These are phyloP conservation scores for Jacana jacana DNA, from an alignment of 2,113 vertebrate species.

Conservation along the genomic window DNA sequence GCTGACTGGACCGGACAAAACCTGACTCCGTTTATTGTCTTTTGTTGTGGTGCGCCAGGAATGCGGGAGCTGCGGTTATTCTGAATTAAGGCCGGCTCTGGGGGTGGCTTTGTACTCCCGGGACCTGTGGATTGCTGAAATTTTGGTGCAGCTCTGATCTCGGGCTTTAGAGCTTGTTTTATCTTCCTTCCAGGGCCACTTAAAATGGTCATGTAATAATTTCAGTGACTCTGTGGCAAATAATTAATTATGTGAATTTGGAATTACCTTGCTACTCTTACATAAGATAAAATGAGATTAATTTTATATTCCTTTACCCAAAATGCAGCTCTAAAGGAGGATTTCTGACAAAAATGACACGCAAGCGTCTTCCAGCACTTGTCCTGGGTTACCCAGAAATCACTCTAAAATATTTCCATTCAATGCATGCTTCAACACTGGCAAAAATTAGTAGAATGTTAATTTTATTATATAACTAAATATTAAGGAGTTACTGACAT, in stretches of 20 bases:
- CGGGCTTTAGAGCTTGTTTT: neutral
- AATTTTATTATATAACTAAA: neutral
- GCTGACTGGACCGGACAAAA: slow-evolving; percentile 44
- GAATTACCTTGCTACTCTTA: neutral
- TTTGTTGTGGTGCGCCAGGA: slow-evolving; percentile 39
- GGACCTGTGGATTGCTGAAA: slow-evolving; percentile 11
- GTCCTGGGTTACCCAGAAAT: neutral
- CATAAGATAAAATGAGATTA: neutral
- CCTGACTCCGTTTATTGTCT: slow-evolving; percentile 28
- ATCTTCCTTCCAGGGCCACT: neutral
- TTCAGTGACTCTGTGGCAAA: neutral
- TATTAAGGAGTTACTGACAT: slow-evolving; percentile 16
- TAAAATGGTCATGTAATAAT: neutral
- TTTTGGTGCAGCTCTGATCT: neutral
- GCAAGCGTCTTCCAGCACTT: neutral
- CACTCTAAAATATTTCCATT: neutral
- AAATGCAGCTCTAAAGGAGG: neutral
- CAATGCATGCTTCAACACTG: neutral
- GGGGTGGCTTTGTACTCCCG: neutral
- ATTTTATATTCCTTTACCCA: neutral
- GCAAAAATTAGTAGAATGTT: neutral
- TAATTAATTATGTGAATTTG: neutral
- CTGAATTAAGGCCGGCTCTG: neutral
- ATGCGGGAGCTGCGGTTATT: slow-evolving; percentile 25
- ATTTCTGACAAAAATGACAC: neutral